phyloP scores from a whole-genome alignment of 2,797 vertebrate genomes.

The Botia almorhae region DNA sequence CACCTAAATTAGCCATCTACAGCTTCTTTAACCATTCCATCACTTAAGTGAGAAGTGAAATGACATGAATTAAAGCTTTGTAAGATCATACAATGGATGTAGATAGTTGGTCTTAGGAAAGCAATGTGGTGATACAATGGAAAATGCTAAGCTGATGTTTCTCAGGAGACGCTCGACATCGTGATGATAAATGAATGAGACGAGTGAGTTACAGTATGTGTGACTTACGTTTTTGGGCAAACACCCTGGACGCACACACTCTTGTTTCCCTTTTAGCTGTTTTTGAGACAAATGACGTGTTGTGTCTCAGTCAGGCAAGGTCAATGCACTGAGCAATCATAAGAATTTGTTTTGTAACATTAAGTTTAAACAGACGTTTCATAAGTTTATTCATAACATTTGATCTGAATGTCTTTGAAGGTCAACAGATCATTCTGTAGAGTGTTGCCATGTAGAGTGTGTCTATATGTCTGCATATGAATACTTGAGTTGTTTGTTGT shows the following conservation, averaged over 20 bases:
- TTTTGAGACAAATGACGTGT: slow-evolving; percentile 29
- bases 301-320: slow-evolving; percentile 25
- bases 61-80: slow-evolving; percentile 24
- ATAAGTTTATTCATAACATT: not conserved
- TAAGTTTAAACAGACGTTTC: not conserved
- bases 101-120: slow-evolving; percentile 4
- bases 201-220: slow-evolving; percentile 24
- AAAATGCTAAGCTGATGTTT: slow-evolving; percentile 19
- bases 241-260: not conserved
- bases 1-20: slow-evolving; percentile 53
- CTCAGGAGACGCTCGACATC: slow-evolving; percentile 12
- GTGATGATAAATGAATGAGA: slow-evolving; percentile 21
- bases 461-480: not conserved
- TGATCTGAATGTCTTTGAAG: not conserved
- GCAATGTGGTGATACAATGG: not conserved
- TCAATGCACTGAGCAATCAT: not conserved
- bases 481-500: too few relatives aligned
- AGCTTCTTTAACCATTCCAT: slow-evolving; percentile 42
- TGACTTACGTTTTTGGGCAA: not conserved
- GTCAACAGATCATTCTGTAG: not conserved
- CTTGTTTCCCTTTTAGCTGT: slow-evolving; percentile 13
- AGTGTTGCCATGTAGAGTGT: not conserved
- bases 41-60: slow-evolving; percentile 21
- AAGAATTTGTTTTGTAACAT: slow-evolving; percentile 7
- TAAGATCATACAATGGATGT: not conserved